These are phyloP conservation scores for Pachydiplax longipennis DNA, from an alignment of 2,888 invertebrate genomes.

Conservation along the genomic window DNA sequence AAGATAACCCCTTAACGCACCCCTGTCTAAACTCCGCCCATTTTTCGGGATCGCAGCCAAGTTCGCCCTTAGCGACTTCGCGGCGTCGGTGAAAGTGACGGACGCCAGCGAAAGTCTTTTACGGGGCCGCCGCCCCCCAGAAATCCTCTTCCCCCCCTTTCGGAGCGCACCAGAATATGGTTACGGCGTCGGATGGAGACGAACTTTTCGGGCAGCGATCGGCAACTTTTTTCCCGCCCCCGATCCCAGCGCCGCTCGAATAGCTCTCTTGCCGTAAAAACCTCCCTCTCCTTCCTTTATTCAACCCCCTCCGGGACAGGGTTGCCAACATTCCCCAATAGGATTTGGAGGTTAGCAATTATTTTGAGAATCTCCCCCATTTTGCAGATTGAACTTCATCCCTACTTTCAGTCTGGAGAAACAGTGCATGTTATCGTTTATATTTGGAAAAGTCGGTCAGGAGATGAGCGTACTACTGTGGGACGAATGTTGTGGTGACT, in stretches of 20 bases:
- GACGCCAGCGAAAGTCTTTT: constrained; percentile 41
- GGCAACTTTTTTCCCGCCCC: constrained; percentile 29
- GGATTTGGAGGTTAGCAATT: no score
- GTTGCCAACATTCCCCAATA: no score
- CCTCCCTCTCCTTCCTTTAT: not conserved
- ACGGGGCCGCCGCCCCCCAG: not conserved
- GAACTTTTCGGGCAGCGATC: constrained; percentile 20
- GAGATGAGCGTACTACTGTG: no score
- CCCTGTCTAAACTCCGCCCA: not conserved
- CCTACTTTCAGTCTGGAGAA: no score
- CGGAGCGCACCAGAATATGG: not conserved
- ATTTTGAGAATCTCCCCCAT: not conserved
- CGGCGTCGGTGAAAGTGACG: constrained; percentile 30
- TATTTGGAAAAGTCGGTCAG: no score
- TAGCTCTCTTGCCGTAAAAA: not conserved
- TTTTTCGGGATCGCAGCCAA: constrained; percentile 29
- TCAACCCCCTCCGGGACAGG: not conserved
- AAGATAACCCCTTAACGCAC: not conserved
- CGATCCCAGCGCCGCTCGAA: not conserved
- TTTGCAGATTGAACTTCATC: no score
- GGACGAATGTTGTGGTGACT: no score
- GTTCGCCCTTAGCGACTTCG: constrained; percentile 1
- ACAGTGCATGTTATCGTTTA: no score
- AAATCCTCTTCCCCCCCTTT: not conserved
- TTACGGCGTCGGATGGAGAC: not conserved